Evolutionary conservation across 2,797 vertebrate species (phyloP).

Genomic region (Sarcophilus harrisii): DNA sequence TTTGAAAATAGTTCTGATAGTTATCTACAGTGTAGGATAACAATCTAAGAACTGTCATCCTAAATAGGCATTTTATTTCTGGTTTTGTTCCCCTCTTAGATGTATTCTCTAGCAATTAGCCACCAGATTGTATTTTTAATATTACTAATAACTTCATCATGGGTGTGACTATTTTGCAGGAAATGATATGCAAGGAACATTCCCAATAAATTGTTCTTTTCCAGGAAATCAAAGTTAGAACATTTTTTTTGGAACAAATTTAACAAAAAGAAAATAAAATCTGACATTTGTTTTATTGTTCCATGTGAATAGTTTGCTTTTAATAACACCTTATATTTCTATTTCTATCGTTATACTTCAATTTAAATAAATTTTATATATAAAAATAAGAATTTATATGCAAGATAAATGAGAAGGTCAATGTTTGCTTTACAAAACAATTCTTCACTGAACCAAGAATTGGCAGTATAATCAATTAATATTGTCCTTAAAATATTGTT

Average conservation of each 20-base stretch:
- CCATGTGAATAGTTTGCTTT: constrained; percentile 27
- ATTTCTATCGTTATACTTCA: not conserved
- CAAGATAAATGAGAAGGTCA: constrained; percentile 27
- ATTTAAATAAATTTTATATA: not conserved
- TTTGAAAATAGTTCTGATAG: constrained; percentile 14
- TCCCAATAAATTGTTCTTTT: constrained; percentile 18
- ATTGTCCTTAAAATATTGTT: not conserved
- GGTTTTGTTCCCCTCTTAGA: constrained; percentile 24
- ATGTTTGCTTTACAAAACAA: constrained; percentile 49
- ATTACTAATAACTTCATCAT: constrained; percentile 53
- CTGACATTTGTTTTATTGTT: not conserved
- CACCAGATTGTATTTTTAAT: constrained; percentile 47
- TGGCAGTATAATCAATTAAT: not conserved
- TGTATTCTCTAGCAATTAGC: constrained; percentile 37
- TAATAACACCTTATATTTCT: constrained; percentile 10
- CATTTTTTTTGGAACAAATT: constrained; percentile 35
- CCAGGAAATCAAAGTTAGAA: constrained; percentile 41
- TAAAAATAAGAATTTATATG: constrained; percentile 29
- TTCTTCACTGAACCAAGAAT: not conserved
- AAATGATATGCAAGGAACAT: not conserved
- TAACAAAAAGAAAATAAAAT: constrained; percentile 21
- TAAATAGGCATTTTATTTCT: constrained; percentile 1
- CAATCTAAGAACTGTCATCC: not conserved
- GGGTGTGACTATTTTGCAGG: constrained; percentile 29
- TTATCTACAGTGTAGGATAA: not conserved